These are phyloP conservation scores for Sturnira hondurensis DNA, from an alignment of 2,113 vertebrate species.

Conservation along the genomic window DNA sequence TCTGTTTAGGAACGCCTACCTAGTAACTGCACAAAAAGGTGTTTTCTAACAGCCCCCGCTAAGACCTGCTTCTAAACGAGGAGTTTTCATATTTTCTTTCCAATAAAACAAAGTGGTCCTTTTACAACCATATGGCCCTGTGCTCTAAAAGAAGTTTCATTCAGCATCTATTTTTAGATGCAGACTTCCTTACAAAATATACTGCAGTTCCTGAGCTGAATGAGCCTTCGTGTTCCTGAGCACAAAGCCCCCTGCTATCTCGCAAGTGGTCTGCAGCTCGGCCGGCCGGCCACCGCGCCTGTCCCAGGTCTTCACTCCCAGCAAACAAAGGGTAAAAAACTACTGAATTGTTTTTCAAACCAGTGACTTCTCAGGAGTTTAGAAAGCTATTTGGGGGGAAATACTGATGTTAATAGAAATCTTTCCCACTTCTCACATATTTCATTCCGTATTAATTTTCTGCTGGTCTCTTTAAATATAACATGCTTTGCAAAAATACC, in stretches of 20 bases:
- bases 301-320: not conserved
- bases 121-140: constrained; percentile 65
- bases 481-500: not conserved
- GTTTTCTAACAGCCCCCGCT: constrained; percentile 27
- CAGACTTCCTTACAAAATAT: constrained; percentile 55
- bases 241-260: constrained; percentile 18
- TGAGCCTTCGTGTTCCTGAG: not conserved
- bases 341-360: not conserved
- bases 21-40: constrained; percentile 32
- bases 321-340: not conserved
- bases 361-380: not conserved
- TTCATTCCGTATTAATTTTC: not conserved
- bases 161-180: constrained; percentile 69
- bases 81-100: constrained; percentile 57
- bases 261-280: not conserved
- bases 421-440: not conserved
- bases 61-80: constrained; percentile 33
- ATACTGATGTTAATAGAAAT: not conserved
- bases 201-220: constrained; percentile 22
- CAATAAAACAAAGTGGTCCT: constrained; percentile 70
- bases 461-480: not conserved
- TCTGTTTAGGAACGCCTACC: not conserved
- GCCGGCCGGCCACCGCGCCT: too few species aligned
- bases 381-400: not conserved
- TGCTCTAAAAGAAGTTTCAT: constrained; percentile 51